phyloP scores from a whole-genome alignment of 2,797 vertebrate species.

The Galago senegalensis region DNA sequence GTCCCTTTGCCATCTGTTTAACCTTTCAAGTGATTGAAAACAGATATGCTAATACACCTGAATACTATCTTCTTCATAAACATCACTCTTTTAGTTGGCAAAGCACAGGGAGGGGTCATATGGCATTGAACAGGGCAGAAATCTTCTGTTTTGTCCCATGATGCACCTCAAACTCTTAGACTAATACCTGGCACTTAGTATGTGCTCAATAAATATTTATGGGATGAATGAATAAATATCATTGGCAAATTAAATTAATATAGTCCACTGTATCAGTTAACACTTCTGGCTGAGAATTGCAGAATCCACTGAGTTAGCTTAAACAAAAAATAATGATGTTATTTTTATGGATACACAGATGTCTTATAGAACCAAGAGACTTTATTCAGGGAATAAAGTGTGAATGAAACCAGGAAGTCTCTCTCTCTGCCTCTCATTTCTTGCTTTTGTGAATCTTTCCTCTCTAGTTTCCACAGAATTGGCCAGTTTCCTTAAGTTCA shows the following conservation, averaged over 20 bases:
- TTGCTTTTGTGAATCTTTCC: neutral
- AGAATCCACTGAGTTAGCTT: neutral
- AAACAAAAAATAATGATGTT: neutral
- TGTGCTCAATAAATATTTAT: conserved; percentile 16
- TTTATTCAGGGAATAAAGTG: neutral
- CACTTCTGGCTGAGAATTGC: neutral
- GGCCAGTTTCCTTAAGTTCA: neutral
- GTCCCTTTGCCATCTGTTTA: conserved; percentile 3
- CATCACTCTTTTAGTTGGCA: neutral
- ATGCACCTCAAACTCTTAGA: neutral
- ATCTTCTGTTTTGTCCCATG: neutral
- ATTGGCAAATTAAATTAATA: neutral
- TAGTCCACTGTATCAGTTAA: neutral
- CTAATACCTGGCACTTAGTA: neutral
- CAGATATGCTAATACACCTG: neutral
- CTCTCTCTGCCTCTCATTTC: neutral
- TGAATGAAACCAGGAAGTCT: neutral
- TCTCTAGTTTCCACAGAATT: neutral
- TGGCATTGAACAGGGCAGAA: neutral
- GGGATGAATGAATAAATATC: neutral
- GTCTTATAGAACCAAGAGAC: neutral
- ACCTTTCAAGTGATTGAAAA: neutral
- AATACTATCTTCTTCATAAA: neutral
- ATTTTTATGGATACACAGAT: neutral
- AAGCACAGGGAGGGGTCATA: neutral